Base-by-base conservation (phyloP, 2,888 invertebrate species). In the Eilema sororculum region DNA sequence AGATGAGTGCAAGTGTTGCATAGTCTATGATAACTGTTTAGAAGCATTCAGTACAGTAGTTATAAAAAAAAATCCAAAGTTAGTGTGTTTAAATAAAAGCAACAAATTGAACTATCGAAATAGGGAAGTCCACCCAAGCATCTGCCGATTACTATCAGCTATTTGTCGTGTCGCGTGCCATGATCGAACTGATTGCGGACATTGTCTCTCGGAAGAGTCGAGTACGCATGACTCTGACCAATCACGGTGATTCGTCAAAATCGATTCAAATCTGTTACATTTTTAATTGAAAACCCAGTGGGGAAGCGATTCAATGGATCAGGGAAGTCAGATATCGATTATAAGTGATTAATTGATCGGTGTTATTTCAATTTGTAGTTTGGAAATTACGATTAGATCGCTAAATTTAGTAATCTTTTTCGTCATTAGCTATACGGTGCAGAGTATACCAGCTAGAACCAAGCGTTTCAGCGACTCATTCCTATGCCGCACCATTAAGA, bases 231-330 rank as follows among this genome's bases (percentile, higher is more conserved):
- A 16, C 58, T 65, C 37, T 66, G 72, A 77, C 83, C 77, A 82
- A 85, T 91, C 91, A 91, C 84, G 91, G 89, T 92, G 92, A 92
- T 91, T 86, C 90, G 88, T 91, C 92, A 90, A 88, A 86, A 88
- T 88, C 85, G 86, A 89, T 87, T 86, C 80, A 87, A 90, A 90
- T 88, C 87, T 85, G 89, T 88, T 86, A 84, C 86, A 89, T 87
- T 92, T 92, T 91, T 90, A 91, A 91, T 90, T 90, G 90, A 86
- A 88, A 84, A 70, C 74, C 78, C 76, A 82, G 73, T 77, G 79
- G 83, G 84, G 83, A 78, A 78, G 78, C 77, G 70, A 77, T n/a
- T 74, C 72, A 70, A 73, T 79, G 74, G 79, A 75, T 79, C 83
- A 83, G 88, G 88, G 88, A 89, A 88, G 87, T 87, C 86, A 78